These are phyloP conservation scores for Ophion obscuratus DNA, from an alignment of 2,888 invertebrate genomes.

Conservation along the genomic window DNA sequence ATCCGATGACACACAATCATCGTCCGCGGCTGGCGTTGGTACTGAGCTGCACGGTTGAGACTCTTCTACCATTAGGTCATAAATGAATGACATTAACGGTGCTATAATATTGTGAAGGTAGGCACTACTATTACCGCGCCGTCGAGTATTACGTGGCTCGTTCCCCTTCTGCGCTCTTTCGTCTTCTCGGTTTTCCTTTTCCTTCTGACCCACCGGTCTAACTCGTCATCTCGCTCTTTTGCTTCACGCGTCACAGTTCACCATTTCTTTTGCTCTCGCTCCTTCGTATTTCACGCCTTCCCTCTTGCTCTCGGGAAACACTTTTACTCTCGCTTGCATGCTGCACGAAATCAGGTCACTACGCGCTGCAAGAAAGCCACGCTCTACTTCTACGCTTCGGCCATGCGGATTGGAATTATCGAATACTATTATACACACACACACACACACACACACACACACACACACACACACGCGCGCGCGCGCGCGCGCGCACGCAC, in stretches of 20 bases:
- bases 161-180: constrained; percentile 71
- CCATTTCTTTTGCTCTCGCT: constrained; percentile 68
- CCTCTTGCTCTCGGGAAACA: constrained; percentile 77
- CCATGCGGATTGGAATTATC: constrained; percentile 81
- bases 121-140: constrained; percentile 80
- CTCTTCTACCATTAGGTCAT: constrained; percentile 79
- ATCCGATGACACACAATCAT: constrained; percentile 60
- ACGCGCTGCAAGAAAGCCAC: constrained; percentile 83
- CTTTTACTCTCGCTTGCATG: constrained; percentile 80
- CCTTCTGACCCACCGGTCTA: constrained; percentile 56
- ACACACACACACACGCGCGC: too few relatives aligned
- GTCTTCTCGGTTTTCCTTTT: constrained; percentile 58
- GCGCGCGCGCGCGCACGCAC: too few relatives aligned
- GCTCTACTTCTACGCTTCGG: constrained; percentile 76
- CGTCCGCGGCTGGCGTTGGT: constrained; percentile 45
- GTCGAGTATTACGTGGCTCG: constrained; percentile 83
- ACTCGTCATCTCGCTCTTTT: constrained; percentile 52
- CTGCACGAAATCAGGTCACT: constrained; percentile 83
- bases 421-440: constrained; percentile 68
- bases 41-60: constrained; percentile 71
- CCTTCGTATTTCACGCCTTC: constrained; percentile 47
- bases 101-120: constrained; percentile 81
- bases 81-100: constrained; percentile 83
- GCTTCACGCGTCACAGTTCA: constrained; percentile 59
- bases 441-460: too few relatives aligned